A percentile compares a stretch with the other conserved stretches of the same genome.
phyloP scores from a whole-genome alignment of 1,140 invertebrate species.

The Xylocopa sonorina region DNA sequence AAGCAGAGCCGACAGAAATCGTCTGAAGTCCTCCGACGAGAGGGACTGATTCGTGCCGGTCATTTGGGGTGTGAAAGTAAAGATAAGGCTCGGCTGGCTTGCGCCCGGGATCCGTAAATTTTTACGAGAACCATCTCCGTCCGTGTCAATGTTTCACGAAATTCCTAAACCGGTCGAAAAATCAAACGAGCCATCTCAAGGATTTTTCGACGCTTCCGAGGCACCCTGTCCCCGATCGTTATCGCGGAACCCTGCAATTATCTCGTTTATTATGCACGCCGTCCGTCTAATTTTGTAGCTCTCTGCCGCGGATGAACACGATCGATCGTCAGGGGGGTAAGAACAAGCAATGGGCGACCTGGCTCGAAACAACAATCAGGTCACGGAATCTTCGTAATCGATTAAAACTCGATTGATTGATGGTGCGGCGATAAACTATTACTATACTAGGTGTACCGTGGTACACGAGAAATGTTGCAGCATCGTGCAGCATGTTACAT shows the following conservation, averaged over 20 bases:
- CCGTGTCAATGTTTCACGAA: constrained; percentile 61
- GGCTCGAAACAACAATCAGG: background rate
- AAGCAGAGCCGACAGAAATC: constrained; percentile 17
- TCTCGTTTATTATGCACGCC: constrained; percentile 47
- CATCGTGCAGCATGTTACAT: too few relatives aligned
- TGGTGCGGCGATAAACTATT: too few relatives aligned
- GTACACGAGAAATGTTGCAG: too few relatives aligned
- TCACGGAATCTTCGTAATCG: background rate
- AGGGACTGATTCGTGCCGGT: constrained; percentile 61
- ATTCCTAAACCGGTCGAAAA: constrained; percentile 48
- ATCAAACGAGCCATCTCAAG: constrained; percentile 39
- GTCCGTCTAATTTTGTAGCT: background rate
- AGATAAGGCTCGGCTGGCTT: constrained; percentile 56
- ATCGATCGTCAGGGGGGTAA: background rate
- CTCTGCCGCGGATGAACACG: too few relatives aligned
- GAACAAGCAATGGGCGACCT: background rate
- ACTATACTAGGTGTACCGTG: too few relatives aligned
- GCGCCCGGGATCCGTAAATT: constrained; percentile 58
- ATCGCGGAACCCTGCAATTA: constrained; percentile 38
- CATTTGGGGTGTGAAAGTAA: constrained; percentile 67
- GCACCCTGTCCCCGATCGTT: constrained; percentile 3
- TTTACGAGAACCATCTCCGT: constrained; percentile 59
- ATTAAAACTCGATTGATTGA: background rate
- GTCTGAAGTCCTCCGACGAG: constrained; percentile 42
- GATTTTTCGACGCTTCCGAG: constrained; percentile 12